Evolutionary conservation across 1,140 invertebrate species (phyloP), one percentile per base, ranked within the genome.

Genomic region (Euwallacea similis): DNA sequence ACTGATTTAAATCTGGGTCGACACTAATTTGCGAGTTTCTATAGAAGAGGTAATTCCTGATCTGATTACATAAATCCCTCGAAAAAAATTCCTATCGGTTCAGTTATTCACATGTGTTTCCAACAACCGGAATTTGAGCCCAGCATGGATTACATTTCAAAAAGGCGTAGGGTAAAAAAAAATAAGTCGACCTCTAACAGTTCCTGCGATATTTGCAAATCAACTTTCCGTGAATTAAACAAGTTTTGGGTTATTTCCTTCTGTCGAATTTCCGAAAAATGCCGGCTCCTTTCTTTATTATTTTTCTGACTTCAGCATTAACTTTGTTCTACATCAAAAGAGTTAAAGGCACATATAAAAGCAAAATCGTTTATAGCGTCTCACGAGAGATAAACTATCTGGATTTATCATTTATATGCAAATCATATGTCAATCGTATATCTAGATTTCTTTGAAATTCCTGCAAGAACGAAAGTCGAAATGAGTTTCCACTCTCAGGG

Each of bases 1-100:
- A 56, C 58, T 69, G 67, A 62, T 62, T 69, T 69, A 69, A 69
- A 69, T 69, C 60, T 63, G 60, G 67, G 67, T 63, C 67, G 67
- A 62, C 67, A 63, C 60, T 63, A 69, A 69, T 69, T 69, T 68
- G 58, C 67, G 15, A 69, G 67, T 63, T 69, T 69, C 59, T 63
- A 69, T 55, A 69, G 67, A 69, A 61, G 7, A 50, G 60, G 15
- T 63, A 69, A 69, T 69, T 69, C 55, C 44, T 16, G 56, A 68
- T 60, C 54, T 50, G 66, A 44, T 68, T 68, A 68, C 66, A 47
- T 63, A 47, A 63, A 56, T 8, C 8, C 16, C 13, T 50, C 46
- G 13, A 50, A 50, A 50, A n/a, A 11, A 11, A 50, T 11, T 50
- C 13, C 1, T 50, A 50, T 50, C 46, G 13, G 9, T 50, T 10